Evolutionary conservation across 2,113 vertebrate genomes (phyloP), one percentile per base, ranked within the genome.

Genomic region (Dipodomys ordii): DNA sequence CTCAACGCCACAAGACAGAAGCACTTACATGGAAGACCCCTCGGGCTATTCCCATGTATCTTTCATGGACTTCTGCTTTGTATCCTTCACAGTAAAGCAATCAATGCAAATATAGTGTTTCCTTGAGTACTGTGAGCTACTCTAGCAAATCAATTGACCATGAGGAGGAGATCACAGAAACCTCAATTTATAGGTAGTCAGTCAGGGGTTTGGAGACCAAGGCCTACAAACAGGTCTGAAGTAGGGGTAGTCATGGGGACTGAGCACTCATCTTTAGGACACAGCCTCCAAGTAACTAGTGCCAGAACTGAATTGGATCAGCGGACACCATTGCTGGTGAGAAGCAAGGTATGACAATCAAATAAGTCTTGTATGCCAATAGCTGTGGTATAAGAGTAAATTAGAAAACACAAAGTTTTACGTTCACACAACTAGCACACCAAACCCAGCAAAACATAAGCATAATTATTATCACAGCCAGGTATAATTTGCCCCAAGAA

Each of bases 401-500:
- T 49, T 15, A 23, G 25, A 44, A 82, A 44, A 46, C 16, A 44
- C 25, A 67, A 16, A 7, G 62, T 67, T 67, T 82, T 67, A 22
- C 80, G 18, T 83, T 46, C 44, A 46, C 39, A 83, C 62, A 67
- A 30, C 25, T 46, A 30, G 22, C 39, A 74, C 90, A 80, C 27
- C 65, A 87, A 87, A 83, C 16, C 22, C 22, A 92, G 77, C 27
- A 91, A 94, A 57, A 53, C 20, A 71, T 30, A 85, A 65, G 65
- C 83, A 85, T 25, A 65, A 72, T 57, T 60, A 87, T 53, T 39
- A 83, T 28, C 27, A 18, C 15, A 12, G 60, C 27, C 16, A 83
- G 79, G 67, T 44, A n/a, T 15, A n/a, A 83, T 18, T 78, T 57
- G 77, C 22, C 81, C 30, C 83, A 90, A 49, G 35, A 83, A 87